These are phyloP conservation scores for Nowickia ferox DNA, from an alignment of 2,888 invertebrate species.

Conservation along the genomic window DNA sequence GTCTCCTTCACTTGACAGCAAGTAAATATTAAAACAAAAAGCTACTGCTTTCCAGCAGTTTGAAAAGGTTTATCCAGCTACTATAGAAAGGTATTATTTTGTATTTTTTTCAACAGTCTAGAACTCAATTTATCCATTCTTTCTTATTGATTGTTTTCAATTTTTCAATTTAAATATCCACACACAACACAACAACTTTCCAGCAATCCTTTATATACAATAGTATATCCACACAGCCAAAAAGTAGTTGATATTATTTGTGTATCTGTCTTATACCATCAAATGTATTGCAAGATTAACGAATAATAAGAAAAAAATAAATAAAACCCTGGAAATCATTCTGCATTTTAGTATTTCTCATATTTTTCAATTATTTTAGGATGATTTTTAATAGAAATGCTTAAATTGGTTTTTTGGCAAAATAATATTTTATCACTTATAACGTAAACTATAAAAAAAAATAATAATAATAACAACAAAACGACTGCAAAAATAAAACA, in stretches of 20 bases:
- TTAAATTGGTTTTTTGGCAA: slow-evolving; percentile 41
- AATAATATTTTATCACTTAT: slow-evolving; percentile 28
- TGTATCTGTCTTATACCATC: slow-evolving; percentile 2
- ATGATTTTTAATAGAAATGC: background rate
- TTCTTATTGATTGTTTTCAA: background rate
- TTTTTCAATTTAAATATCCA: background rate
- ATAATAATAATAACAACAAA: background rate
- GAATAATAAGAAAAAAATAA: slow-evolving; percentile 7
- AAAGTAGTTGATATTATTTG: slow-evolving; percentile 5
- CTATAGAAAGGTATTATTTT: too few relatives aligned
- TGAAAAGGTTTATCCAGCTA: too few relatives aligned
- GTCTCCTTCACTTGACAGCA: too few relatives aligned
- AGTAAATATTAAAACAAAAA: too few relatives aligned
- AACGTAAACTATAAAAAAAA: slow-evolving; percentile 6
- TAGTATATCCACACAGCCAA: background rate
- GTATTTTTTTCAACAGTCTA: too few relatives aligned
- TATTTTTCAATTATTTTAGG: background rate
- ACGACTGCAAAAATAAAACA: background rate
- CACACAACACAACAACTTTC: background rate
- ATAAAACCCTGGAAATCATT: slow-evolving; percentile 38
- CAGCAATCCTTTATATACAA: background rate
- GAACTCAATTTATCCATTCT: too few relatives aligned
- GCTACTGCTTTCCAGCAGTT: too few relatives aligned
- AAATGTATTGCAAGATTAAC: slow-evolving; percentile 24
- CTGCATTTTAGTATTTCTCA: slow-evolving; percentile 27